phyloP scores from a whole-genome alignment of 2,888 invertebrate genomes.

The Hyalella azteca region DNA sequence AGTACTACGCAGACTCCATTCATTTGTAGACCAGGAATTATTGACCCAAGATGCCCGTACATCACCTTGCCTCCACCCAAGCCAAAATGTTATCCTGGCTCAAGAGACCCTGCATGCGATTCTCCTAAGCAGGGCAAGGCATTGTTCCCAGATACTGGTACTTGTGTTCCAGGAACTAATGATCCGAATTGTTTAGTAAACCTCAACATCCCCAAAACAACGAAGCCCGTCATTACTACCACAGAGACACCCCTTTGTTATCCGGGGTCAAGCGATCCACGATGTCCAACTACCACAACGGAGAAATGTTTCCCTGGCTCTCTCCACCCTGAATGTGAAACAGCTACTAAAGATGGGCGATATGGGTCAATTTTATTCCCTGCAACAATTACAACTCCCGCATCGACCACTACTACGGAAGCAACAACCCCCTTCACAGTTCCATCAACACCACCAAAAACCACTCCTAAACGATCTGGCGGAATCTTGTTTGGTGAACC shows the following conservation, averaged over 20 bases:
- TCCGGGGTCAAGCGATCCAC: conserved; percentile 46
- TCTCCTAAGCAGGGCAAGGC: conserved; percentile 12
- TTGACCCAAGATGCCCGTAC: conserved; percentile 35
- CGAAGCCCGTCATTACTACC: too few relatives aligned
- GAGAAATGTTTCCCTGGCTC: conserved; percentile 41
- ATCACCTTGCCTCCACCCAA: conserved; percentile 11
- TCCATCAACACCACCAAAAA: not conserved
- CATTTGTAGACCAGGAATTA: conserved; percentile 39
- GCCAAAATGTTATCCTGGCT: conserved; percentile 45
- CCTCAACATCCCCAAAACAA: conserved; percentile 36
- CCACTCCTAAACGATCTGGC: not conserved
- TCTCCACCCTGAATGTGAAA: conserved; percentile 33
- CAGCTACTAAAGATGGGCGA: conserved; percentile 38
- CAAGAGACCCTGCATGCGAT: conserved; percentile 43
- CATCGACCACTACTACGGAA: conserved; percentile 11
- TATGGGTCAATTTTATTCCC: conserved; percentile 40
- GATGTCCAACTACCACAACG: conserved; percentile 38
- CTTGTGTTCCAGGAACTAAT: conserved; percentile 40
- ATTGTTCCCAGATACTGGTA: conserved; percentile 28
- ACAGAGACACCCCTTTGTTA: conserved; percentile 38
- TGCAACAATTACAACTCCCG: conserved; percentile 28
- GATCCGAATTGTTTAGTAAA: conserved; percentile 39
- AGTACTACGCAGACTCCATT: conserved; percentile 35
- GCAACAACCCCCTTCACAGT: conserved; percentile 32
- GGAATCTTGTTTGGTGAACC: conserved; percentile 36